phyloP scores from a whole-genome alignment of 2,888 invertebrate genomes.

The Falcaria lacertinaria region DNA sequence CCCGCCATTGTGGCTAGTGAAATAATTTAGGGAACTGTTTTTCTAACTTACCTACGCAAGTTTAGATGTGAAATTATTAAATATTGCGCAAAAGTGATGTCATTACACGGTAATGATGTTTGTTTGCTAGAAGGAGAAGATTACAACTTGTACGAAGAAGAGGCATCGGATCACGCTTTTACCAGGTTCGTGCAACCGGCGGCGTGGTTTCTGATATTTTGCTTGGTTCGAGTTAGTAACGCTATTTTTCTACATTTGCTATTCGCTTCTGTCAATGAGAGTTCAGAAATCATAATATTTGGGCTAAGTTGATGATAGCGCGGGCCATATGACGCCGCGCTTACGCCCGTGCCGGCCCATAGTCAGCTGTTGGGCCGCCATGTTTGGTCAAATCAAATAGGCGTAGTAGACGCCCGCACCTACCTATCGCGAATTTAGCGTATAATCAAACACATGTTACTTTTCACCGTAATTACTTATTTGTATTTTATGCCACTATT shows the following conservation, averaged over 20 bases:
- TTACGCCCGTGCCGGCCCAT: conserved; percentile 70
- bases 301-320: conserved; percentile 24
- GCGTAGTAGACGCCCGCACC: conserved; percentile 68
- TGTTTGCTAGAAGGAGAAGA: conserved; percentile 78
- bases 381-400: conserved; percentile 76
- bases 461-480: conserved; percentile 43
- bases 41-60: conserved; percentile 26
- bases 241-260: neutral
- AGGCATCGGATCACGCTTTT: conserved; percentile 77
- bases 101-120: conserved; percentile 78
- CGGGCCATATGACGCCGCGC: conserved; percentile 58
- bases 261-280: neutral
- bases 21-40: conserved; percentile 42
- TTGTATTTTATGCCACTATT: too few relatives aligned
- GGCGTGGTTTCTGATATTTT: conserved; percentile 61
- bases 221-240: conserved; percentile 14
- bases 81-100: conserved; percentile 65
- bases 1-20: conserved; percentile 78
- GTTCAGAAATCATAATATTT: conserved; percentile 14
- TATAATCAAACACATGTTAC: conserved; percentile 50
- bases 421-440: conserved; percentile 36
- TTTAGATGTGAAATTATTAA: conserved; percentile 55
- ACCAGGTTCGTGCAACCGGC: conserved; percentile 75
- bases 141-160: conserved; percentile 77
- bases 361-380: conserved; percentile 81